phyloP scores from a whole-genome alignment of 2,888 invertebrate genomes.

The Caenorhabditis sp. region DNA sequence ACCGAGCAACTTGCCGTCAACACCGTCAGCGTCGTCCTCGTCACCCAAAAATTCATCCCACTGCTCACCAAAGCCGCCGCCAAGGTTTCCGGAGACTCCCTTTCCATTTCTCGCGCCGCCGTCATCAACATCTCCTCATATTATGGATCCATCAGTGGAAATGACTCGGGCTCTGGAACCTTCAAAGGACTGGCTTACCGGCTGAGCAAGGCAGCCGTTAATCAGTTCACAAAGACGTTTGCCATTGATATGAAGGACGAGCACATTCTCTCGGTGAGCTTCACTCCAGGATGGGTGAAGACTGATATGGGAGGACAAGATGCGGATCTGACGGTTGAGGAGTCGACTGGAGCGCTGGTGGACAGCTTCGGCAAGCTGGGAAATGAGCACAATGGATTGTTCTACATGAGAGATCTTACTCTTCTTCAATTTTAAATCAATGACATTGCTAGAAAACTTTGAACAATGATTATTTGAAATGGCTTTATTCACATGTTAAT shows the following conservation, averaged over 20 bases:
- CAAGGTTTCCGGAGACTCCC: neutral
- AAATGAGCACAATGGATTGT: constrained; percentile 55
- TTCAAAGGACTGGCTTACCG: constrained; percentile 51
- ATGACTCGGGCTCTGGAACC: neutral
- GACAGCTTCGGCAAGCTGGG: constrained; percentile 43
- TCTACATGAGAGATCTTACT: constrained; percentile 48
- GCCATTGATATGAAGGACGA: constrained; percentile 48
- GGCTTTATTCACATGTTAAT: too few species aligned
- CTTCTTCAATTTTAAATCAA: constrained; percentile 5
- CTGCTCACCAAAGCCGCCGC: constrained; percentile 18
- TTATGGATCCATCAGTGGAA: constrained; percentile 51
- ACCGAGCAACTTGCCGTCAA: constrained; percentile 31
- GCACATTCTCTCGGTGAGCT: constrained; percentile 59
- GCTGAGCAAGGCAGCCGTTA: constrained; percentile 70
- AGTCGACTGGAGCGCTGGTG: constrained; percentile 53
- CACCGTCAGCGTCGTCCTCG: constrained; percentile 20
- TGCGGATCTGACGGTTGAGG: constrained; percentile 16
- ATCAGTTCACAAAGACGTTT: constrained; percentile 68
- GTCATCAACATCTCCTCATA: constrained; percentile 50
- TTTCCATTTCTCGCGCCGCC: constrained; percentile 18
- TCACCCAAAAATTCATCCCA: constrained; percentile 28
- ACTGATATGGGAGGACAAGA: constrained; percentile 73
- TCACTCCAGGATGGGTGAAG: constrained; percentile 71
- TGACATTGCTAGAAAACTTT: too few species aligned
- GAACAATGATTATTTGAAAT: too few species aligned